These are phyloP conservation scores for Opisthograptis luteolata DNA, from an alignment of 2,888 invertebrate genomes.

Conservation along the genomic window DNA sequence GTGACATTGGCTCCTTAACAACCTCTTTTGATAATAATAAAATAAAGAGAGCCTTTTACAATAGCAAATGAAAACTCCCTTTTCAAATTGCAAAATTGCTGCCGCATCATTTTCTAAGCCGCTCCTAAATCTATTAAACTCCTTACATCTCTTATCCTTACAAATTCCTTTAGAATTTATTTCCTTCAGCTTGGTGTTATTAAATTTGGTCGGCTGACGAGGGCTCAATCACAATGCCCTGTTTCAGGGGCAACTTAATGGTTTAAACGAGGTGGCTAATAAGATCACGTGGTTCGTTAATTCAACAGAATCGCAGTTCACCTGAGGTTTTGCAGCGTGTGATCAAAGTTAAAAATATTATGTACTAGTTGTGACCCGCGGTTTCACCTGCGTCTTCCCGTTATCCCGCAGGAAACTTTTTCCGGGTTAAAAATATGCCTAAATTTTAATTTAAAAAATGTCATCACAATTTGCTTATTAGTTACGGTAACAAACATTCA, in stretches of 20 bases:
- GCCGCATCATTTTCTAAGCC: constrained; percentile 21
- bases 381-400: no score
- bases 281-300: constrained; percentile 68
- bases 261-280: constrained; percentile 55
- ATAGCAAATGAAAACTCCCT: not conserved
- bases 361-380: no score
- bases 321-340: constrained; percentile 54
- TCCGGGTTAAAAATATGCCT: no score
- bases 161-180: constrained; percentile 31
- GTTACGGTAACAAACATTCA: no score
- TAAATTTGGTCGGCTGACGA: constrained; percentile 26
- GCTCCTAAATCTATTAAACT: constrained; percentile 10
- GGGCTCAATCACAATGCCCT: constrained; percentile 28
- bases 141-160: constrained; percentile 10
- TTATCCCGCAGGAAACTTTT: no score
- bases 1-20: no score
- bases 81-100: constrained; percentile 10
- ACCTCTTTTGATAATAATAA: no score
- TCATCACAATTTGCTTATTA: no score
- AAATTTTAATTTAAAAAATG: no score
- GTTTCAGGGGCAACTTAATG: constrained; percentile 26
- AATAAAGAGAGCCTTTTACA: not conserved
- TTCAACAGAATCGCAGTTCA: constrained; percentile 47
- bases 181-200: constrained; percentile 30
- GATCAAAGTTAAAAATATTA: no score